Evolutionary conservation across 2,113 vertebrate genomes (phyloP).

Genomic region (Damaliscus lunatus): DNA sequence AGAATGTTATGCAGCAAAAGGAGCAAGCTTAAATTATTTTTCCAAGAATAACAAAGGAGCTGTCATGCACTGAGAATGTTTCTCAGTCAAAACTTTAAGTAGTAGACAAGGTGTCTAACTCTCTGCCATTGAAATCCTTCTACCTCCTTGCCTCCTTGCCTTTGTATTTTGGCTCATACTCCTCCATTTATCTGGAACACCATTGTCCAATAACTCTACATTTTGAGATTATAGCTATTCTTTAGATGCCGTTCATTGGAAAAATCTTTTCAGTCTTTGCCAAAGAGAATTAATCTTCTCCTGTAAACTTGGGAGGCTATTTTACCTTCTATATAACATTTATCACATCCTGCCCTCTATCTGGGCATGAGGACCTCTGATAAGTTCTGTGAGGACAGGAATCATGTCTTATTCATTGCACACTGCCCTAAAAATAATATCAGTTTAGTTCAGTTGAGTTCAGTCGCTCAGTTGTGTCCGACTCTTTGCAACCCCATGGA

Average conservation of each 20-base stretch:
- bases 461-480: background rate
- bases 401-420: constrained; percentile 36
- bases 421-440: background rate
- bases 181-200: background rate
- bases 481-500: background rate
- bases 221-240: constrained; percentile 10
- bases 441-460: background rate
- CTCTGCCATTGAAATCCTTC: background rate
- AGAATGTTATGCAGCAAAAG: background rate
- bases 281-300: constrained; percentile 38
- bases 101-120: background rate
- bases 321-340: background rate
- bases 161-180: background rate
- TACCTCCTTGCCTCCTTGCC: background rate
- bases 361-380: background rate
- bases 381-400: constrained; percentile 1
- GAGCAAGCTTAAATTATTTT: background rate
- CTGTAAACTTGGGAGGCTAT: background rate
- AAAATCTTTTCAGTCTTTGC: constrained; percentile 29
- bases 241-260: background rate
- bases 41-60: background rate
- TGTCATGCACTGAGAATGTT: background rate
- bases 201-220: background rate
- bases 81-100: background rate
- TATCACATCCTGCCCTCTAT: background rate